phyloP scores from a whole-genome alignment of 2,888 invertebrate genomes.

The Agrilus biguttatus region DNA sequence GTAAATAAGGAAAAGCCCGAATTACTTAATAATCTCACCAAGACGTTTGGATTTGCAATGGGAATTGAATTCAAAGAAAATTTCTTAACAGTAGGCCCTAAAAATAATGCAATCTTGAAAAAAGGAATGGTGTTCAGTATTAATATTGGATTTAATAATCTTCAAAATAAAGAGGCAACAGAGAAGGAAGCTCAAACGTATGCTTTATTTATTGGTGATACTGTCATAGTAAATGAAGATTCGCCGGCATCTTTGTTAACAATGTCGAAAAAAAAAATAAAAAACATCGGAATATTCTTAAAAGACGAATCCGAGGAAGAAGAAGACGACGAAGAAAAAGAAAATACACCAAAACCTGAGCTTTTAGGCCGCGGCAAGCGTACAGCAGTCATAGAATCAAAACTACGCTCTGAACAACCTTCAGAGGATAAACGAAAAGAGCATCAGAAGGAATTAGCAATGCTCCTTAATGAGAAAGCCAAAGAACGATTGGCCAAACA shows the following conservation, averaged over 20 bases:
- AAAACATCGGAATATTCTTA: slow-evolving; percentile 88
- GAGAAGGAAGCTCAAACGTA: slow-evolving; percentile 83
- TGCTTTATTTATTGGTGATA: slow-evolving; percentile 92
- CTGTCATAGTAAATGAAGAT: slow-evolving; percentile 82
- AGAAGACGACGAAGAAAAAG: slow-evolving; percentile 64
- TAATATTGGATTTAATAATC: slow-evolving; percentile 78
- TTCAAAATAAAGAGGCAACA: slow-evolving; percentile 66
- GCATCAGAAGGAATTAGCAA: slow-evolving; percentile 90
- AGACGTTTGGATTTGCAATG: slow-evolving; percentile 93
- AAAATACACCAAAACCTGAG: slow-evolving; percentile 50
- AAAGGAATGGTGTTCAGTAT: slow-evolving; percentile 97
- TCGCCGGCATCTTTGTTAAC: slow-evolving; percentile 77
- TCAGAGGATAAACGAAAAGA: slow-evolving; percentile 95
- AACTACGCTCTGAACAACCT: slow-evolving; percentile 85
- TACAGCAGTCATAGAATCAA: slow-evolving; percentile 84
- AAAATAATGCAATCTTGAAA: slow-evolving; percentile 61
- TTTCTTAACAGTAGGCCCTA: slow-evolving; percentile 81
- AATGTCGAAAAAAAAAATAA: slow-evolving; percentile 85
- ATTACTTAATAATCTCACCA: slow-evolving; percentile 79
- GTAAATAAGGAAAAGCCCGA: slow-evolving; percentile 79
- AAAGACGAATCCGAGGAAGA: slow-evolving; percentile 82
- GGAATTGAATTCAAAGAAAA: slow-evolving; percentile 97
- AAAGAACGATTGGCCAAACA: slow-evolving; percentile 83
- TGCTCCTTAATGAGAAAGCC: slow-evolving; percentile 82
- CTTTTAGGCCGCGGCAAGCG: slow-evolving; percentile 65